Conservation (phyloP, 2,888 invertebrate species). For the Candidula unifasciata region DNA sequence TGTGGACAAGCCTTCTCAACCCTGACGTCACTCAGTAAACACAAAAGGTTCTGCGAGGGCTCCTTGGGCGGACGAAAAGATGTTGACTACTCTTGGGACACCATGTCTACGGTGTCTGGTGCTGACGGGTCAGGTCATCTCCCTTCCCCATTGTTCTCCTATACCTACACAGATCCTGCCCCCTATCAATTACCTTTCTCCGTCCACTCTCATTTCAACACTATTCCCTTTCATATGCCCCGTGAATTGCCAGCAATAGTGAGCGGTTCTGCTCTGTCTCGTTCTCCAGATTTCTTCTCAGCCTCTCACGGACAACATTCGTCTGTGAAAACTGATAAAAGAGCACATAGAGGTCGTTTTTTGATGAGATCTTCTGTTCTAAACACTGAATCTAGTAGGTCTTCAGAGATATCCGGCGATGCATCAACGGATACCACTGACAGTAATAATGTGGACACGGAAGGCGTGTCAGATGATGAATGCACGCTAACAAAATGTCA, state of each 20-base stretch:
- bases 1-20: slow-evolving; percentile 95
- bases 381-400: background rate
- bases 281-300: slow-evolving; percentile 44
- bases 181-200: slow-evolving; percentile 52
- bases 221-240: slow-evolving; percentile 51
- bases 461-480: slow-evolving; percentile 27
- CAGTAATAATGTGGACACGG: slow-evolving; percentile 38
- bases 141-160: slow-evolving; percentile 43
- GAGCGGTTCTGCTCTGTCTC: slow-evolving; percentile 48
- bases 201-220: slow-evolving; percentile 48
- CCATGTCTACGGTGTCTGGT: slow-evolving; percentile 52
- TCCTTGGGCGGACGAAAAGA: slow-evolving; percentile 72
- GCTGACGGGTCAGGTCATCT: slow-evolving; percentile 44
- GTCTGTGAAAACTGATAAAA: slow-evolving; percentile 35
- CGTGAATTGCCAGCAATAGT: slow-evolving; percentile 42
- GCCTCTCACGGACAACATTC: slow-evolving; percentile 28
- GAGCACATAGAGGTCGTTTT: slow-evolving; percentile 12
- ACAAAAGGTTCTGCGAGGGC: slow-evolving; percentile 96
- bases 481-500: background rate
- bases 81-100: slow-evolving; percentile 57
- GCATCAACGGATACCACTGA: slow-evolving; percentile 34
- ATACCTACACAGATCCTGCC: slow-evolving; percentile 46
- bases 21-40: slow-evolving; percentile 87
- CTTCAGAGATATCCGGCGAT: slow-evolving; percentile 6
- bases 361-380: no score